These are phyloP conservation scores for Drosophila melanosoma DNA, from an alignment of 2,888 invertebrate genomes.

Conservation along the genomic window DNA sequence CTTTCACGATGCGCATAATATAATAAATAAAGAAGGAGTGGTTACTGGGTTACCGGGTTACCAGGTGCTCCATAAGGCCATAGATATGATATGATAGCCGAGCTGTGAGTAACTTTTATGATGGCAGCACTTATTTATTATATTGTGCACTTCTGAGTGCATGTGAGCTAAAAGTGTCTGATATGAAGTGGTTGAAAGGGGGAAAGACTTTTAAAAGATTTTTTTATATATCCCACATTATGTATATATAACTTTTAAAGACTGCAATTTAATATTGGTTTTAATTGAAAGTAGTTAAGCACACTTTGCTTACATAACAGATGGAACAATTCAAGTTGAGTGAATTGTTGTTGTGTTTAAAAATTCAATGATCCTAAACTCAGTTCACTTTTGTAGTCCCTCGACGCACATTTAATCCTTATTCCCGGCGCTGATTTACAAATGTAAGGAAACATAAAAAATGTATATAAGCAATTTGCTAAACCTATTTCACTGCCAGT, in stretches of 20 bases:
- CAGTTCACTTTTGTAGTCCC: background rate
- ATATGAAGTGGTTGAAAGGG: too few species aligned
- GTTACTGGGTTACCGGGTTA: constrained; percentile 8
- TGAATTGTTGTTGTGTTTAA: background rate
- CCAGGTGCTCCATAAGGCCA: background rate
- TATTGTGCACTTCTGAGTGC: background rate
- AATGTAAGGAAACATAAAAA: background rate
- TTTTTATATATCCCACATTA: background rate
- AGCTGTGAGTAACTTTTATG: constrained; percentile 41
- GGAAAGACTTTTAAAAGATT: background rate
- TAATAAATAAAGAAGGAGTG: constrained; percentile 26
- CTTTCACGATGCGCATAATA: constrained; percentile 35
- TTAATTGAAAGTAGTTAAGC: background rate
- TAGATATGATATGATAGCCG: constrained; percentile 4
- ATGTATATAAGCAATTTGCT: constrained; percentile 5
- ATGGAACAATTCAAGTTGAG: background rate
- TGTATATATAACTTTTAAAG: background rate
- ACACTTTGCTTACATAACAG: background rate
- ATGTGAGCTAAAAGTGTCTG: background rate
- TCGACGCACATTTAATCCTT: background rate
- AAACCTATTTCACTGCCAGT: background rate
- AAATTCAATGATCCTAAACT: background rate
- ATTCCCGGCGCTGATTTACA: background rate
- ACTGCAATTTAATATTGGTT: background rate
- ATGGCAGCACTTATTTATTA: constrained; percentile 31